Base-by-base conservation (phyloP, 30 jellyfish, hydroid and myxozoan species). In the Pseudorhiza aurosa region DNA sequence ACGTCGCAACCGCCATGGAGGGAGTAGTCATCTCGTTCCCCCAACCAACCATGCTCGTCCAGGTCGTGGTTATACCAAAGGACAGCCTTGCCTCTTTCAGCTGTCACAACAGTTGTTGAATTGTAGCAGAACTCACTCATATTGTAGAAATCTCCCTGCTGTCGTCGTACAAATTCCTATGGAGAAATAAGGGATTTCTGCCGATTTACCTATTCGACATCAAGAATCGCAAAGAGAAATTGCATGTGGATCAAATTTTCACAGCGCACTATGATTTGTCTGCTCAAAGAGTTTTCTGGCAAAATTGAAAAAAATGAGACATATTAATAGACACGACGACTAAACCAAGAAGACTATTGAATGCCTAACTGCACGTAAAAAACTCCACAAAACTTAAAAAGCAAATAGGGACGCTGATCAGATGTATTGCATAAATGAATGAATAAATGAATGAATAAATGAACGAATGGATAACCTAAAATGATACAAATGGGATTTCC, bases 1-100 rank as follows among this genome's bases (percentile, higher is more conserved):
- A 92, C 84, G 67, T 92, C 96, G 39, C 98, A 92, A 28, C 98
- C 98, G 10, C 98, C 98, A 70, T 92, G 98, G 17, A 92, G 89
- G 8, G 97, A 65, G 46, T 31, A 86, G 79, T 86, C 93, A 55
- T 92, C 98, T 27, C 88, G 68, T 21, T 60, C 90, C 24, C 99
- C 99, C 56, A 94, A 33, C 99, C 97, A 89, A 35, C 98, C 98
- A 63, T 77, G 58, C 36, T 82, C 89, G 40, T 88, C 97, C 15
- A 95, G 37, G 59, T 82, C 50, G 58, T 95, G 99, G 75, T 95
- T 95, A 72, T 95, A 95, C 99, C 99, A 95, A 77, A 95, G n/a
- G 21, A 88, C 96, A 1, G 97, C 97, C 50, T 87, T 81, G 31
- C 99, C 99, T 63, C 83, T 88, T 65, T 88, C 90, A 9, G 99